Evolutionary conservation across 1,140 invertebrate species (phyloP).

Genomic region (Augochlora pura): DNA sequence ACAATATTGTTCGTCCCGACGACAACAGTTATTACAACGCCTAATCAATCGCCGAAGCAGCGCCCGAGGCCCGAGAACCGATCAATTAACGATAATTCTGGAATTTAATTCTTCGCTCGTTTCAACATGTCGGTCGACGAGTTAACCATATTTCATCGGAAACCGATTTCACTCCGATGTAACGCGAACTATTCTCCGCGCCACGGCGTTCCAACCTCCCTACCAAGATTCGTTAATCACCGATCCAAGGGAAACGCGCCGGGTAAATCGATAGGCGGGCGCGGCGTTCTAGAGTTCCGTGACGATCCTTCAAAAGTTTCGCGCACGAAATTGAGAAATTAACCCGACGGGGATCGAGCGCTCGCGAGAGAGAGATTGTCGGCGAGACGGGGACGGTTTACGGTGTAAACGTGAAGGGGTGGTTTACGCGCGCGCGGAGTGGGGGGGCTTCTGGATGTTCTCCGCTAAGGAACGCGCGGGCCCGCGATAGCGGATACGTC

Average conservation of each 20-base stretch:
- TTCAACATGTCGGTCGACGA: not conserved
- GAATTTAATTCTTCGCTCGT: too few species aligned
- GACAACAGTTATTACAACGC: too few species aligned
- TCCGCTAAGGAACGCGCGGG: not conserved
- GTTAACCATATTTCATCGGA: constrained; percentile 1
- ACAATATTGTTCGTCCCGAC: too few species aligned
- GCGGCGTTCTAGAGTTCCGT: constrained; percentile 11
- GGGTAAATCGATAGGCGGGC: constrained; percentile 10
- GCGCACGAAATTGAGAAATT: constrained; percentile 53
- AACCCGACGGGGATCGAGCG: constrained; percentile 26
- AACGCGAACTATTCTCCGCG: not conserved
- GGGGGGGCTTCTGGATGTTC: constrained; percentile 21
- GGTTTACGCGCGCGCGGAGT: constrained; percentile 3
- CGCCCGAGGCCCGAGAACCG: too few species aligned
- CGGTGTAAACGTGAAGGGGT: too few species aligned
- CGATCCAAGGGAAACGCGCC: not conserved
- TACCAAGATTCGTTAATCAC: constrained; percentile 35
- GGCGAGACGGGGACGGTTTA: not conserved
- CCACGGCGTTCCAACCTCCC: too few species aligned
- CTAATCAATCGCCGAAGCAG: too few species aligned
- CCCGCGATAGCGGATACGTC: constrained; percentile 3
- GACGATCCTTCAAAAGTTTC: constrained; percentile 45
- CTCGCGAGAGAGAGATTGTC: not conserved
- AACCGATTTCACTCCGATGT: not conserved
- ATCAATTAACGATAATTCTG: too few species aligned